A percentile compares a stretch with the other conserved stretches of the same genome.
Conservation (phyloP, 2,113 vertebrate species). For the Dissostichus mawsoni region DNA sequence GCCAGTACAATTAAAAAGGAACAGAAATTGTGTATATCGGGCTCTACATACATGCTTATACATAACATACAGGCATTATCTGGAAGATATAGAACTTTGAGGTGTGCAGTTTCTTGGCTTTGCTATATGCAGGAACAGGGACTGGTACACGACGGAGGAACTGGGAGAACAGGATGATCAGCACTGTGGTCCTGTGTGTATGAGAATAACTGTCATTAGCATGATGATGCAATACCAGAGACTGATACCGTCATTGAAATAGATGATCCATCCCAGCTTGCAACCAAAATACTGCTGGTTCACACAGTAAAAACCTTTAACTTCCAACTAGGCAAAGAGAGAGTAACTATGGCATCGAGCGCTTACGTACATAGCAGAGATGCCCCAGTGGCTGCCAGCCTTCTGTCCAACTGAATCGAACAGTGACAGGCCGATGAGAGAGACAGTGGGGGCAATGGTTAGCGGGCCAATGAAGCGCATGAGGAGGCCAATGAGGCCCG, state of each 20-base stretch:
- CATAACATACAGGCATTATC: constrained; percentile 88
- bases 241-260: not conserved
- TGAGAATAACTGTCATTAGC: constrained; percentile 17
- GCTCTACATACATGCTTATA: not conserved
- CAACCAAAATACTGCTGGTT: not conserved
- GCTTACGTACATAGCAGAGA: constrained; percentile 87
- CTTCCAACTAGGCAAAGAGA: not conserved
- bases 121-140: constrained; percentile 85
- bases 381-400: constrained; percentile 93
- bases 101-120: constrained; percentile 83
- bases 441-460: constrained; percentile 95
- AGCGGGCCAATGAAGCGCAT: constrained; percentile 94
- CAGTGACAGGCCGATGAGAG: constrained; percentile 92
- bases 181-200: constrained; percentile 85
- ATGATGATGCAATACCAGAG: not conserved
- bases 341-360: not conserved
- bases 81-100: constrained; percentile 89
- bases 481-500: constrained; percentile 92
- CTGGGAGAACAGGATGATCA: constrained; percentile 96
- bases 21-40: not conserved
- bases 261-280: not conserved
- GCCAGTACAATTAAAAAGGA: not conserved
- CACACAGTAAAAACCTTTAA: not conserved
- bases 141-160: constrained; percentile 88
- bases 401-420: constrained; percentile 87